These are phyloP conservation scores for Macrobrachium nipponense DNA, from an alignment of 1,140 invertebrate genomes.

Conservation along the genomic window DNA sequence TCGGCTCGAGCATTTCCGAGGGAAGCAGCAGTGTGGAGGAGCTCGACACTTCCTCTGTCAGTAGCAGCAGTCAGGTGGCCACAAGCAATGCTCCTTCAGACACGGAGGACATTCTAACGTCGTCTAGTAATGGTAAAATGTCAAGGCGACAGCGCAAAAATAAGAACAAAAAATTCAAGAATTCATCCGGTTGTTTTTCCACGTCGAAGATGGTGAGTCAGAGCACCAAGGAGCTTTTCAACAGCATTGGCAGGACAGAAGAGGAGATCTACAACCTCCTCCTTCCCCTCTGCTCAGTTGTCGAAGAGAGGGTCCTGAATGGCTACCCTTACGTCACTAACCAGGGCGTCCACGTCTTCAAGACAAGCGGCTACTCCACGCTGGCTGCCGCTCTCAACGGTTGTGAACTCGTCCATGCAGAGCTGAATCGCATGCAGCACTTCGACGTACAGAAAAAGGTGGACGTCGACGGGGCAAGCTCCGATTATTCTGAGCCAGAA, in stretches of 20 bases:
- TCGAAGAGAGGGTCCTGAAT: conserved; percentile 49
- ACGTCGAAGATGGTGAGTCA: conserved; percentile 8
- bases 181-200: not conserved
- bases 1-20: not conserved
- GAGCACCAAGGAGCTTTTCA: conserved; percentile 38
- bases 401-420: conserved; percentile 9
- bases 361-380: conserved; percentile 39
- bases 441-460: conserved; percentile 6
- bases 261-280: conserved; percentile 29
- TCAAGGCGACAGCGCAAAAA: conserved; percentile 41
- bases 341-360: conserved; percentile 36
- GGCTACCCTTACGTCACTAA: conserved; percentile 44
- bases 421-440: conserved; percentile 1
- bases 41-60: conserved; percentile 22
- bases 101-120: conserved; percentile 28
- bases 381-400: conserved; percentile 38
- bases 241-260: conserved; percentile 43
- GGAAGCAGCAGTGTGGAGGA: conserved; percentile 38
- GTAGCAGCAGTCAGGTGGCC: conserved; percentile 46
- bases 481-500: conserved; percentile 56
- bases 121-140: conserved; percentile 21
- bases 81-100: conserved; percentile 37
- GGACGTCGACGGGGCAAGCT: conserved; percentile 33
- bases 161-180: conserved; percentile 48
- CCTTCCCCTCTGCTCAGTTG: conserved; percentile 34